Conservation (phyloP, 1,140 invertebrate species). For the Eriocheir sinensis region DNA sequence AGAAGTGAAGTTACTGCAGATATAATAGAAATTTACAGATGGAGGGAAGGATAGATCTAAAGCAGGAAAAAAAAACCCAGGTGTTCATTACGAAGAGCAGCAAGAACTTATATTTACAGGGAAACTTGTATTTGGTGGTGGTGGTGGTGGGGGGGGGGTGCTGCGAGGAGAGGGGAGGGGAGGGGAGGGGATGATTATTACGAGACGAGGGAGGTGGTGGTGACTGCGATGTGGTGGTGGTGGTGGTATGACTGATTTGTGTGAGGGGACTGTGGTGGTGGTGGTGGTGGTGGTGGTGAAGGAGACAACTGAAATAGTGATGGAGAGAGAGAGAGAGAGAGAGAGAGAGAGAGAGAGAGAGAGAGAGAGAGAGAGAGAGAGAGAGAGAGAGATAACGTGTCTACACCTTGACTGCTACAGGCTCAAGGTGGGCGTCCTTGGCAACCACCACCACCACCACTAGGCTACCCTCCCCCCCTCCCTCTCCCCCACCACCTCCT, state of each 20-base stretch:
- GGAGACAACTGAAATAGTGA: neutral
- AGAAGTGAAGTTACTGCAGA: too few species aligned
- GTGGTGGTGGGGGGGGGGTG: neutral
- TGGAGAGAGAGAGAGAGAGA: slow-evolving; percentile 23
- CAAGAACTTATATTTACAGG: too few species aligned
- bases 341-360: slow-evolving; percentile 46
- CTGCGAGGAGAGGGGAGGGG: neutral
- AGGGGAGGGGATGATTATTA: neutral
- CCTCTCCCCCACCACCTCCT: neutral
- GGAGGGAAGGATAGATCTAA: too few species aligned
- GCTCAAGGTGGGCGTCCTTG: neutral
- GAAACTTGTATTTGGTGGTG: too few species aligned
- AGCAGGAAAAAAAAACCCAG: too few species aligned
- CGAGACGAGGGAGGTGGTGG: neutral
- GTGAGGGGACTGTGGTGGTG: too few species aligned
- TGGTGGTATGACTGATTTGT: too few species aligned
- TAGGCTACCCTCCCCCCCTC: neutral
- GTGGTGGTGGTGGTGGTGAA: too few species aligned
- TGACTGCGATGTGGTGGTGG: neutral
- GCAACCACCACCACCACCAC: too few species aligned
- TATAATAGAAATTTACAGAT: too few species aligned
- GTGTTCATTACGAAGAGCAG: too few species aligned
- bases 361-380: slow-evolving; percentile 14
- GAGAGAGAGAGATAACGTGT: neutral
- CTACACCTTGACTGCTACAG: neutral